phyloP scores from a whole-genome alignment of 2,888 invertebrate species.

The Sinelater perroti region DNA sequence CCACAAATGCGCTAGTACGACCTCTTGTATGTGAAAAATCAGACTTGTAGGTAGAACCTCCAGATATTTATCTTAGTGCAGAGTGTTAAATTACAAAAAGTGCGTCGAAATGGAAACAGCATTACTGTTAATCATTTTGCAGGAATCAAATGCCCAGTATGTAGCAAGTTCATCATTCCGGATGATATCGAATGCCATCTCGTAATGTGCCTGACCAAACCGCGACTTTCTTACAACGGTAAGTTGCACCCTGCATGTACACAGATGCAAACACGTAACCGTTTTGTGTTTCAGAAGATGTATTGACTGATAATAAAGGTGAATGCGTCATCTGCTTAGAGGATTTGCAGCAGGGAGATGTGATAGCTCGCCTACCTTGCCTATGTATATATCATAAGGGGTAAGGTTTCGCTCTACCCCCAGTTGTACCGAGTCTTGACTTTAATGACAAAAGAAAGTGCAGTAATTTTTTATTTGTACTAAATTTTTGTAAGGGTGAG shows the following conservation, averaged over 20 bases:
- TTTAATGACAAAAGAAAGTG: too few relatives aligned
- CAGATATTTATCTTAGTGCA: too few relatives aligned
- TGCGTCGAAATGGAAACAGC: too few relatives aligned
- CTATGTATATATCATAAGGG: conserved; percentile 99
- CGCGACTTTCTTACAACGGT: conserved; percentile 99
- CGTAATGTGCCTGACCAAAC: conserved; percentile 99
- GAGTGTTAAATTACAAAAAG: too few relatives aligned
- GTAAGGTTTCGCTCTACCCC: conserved; percentile 63
- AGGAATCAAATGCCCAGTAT: conserved; percentile 99
- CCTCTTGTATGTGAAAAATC: too few relatives aligned
- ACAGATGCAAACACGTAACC: conserved; percentile 15
- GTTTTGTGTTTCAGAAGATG: too few relatives aligned
- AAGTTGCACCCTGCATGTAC: conserved; percentile 54
- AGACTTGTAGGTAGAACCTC: too few relatives aligned
- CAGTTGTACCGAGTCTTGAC: too few relatives aligned
- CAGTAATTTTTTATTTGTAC: too few relatives aligned
- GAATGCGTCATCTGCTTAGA: conserved; percentile 99
- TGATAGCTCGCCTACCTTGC: conserved; percentile 98
- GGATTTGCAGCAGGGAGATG: conserved; percentile 93
- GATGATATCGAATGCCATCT: conserved; percentile 99
- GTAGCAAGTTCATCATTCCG: conserved; percentile 97
- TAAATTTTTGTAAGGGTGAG: too few relatives aligned
- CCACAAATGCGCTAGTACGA: too few relatives aligned
- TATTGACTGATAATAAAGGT: conserved; percentile 94
- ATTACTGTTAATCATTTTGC: too few relatives aligned